Evolutionary conservation across 2,888 invertebrate genomes (phyloP).

Genomic region (Diplazon laetatorius): DNA sequence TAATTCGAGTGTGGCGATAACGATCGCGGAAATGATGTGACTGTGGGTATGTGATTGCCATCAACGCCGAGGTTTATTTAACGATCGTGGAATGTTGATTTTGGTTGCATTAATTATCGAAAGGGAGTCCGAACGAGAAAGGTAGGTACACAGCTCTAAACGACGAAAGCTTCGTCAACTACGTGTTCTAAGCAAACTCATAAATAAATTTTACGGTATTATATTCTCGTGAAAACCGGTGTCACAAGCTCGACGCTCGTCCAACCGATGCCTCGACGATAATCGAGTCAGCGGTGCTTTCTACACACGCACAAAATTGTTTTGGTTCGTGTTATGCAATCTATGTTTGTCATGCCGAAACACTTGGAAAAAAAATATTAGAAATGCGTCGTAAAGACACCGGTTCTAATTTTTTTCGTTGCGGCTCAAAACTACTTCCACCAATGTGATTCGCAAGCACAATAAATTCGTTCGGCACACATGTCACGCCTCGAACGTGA

Average conservation of each 20-base stretch:
- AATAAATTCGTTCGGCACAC: slow-evolving; percentile 18
- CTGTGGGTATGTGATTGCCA: background rate
- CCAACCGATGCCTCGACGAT: slow-evolving; percentile 13
- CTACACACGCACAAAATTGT: slow-evolving; percentile 11
- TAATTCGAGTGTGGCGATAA: background rate
- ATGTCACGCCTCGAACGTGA: slow-evolving; percentile 29
- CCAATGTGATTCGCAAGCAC: slow-evolving; percentile 4
- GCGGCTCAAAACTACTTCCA: background rate
- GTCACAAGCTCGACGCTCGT: slow-evolving; percentile 28
- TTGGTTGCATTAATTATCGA: slow-evolving; percentile 47
- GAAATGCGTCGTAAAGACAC: slow-evolving; percentile 6
- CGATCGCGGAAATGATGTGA: slow-evolving; percentile 5
- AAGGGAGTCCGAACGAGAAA: slow-evolving; percentile 26
- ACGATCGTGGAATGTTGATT: slow-evolving; percentile 38
- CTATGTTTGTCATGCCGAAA: slow-evolving; percentile 11
- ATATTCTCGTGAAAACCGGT: slow-evolving; percentile 52
- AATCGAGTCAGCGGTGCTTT: slow-evolving; percentile 27
- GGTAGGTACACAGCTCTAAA: slow-evolving; percentile 1
- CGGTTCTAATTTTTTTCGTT: slow-evolving; percentile 37
- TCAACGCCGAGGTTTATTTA: background rate
- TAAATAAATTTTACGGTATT: slow-evolving; percentile 50
- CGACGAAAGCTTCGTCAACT: slow-evolving; percentile 3
- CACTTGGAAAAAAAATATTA: slow-evolving; percentile 19
- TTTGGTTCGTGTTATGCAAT: slow-evolving; percentile 29
- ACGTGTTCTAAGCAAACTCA: slow-evolving; percentile 10